A percentile compares a stretch with the other conserved stretches of the same genome.
These are phyloP conservation scores for Desmodus rotundus DNA, from an alignment of 2,113 vertebrate genomes.

Conservation along the genomic window DNA sequence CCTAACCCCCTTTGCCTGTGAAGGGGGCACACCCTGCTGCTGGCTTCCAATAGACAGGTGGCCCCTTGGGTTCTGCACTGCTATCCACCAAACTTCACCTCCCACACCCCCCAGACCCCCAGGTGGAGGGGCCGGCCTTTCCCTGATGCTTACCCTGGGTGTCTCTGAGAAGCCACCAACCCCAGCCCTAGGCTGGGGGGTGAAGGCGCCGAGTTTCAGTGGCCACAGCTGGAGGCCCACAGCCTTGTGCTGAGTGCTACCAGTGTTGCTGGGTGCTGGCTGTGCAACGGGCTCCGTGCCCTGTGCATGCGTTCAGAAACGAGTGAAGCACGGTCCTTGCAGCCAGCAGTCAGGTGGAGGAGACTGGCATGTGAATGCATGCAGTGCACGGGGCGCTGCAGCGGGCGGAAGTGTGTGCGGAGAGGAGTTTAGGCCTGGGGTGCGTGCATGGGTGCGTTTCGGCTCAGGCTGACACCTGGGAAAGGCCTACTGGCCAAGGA, in stretches of 20 bases:
- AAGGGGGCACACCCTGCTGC: background rate
- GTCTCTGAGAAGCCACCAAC: background rate
- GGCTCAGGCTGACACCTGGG: rapidly evolving
- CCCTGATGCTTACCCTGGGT: background rate
- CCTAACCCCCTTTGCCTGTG: background rate
- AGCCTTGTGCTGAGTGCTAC: background rate
- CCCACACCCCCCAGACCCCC: background rate
- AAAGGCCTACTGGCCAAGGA: background rate
- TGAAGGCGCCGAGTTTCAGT: rapidly evolving
- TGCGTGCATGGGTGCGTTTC: rapidly evolving
- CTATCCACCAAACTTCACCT: rapidly evolving
- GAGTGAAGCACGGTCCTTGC: rapidly evolving
- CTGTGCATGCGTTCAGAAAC: rapidly evolving
- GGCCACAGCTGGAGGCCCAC: background rate
- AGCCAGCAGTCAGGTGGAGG: rapidly evolving
- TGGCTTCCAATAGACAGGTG: background rate
- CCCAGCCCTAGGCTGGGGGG: background rate
- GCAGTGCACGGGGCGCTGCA: rapidly evolving
- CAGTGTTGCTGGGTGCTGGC: rapidly evolving
- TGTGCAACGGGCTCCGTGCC: background rate
- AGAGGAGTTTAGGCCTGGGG: background rate
- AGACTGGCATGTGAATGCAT: rapidly evolving
- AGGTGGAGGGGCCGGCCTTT: background rate
- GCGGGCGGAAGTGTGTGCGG: rapidly evolving
- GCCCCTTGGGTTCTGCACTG: background rate